phyloP scores from a whole-genome alignment of 2,797 vertebrate genomes.

The Intellagama lesueurii region DNA sequence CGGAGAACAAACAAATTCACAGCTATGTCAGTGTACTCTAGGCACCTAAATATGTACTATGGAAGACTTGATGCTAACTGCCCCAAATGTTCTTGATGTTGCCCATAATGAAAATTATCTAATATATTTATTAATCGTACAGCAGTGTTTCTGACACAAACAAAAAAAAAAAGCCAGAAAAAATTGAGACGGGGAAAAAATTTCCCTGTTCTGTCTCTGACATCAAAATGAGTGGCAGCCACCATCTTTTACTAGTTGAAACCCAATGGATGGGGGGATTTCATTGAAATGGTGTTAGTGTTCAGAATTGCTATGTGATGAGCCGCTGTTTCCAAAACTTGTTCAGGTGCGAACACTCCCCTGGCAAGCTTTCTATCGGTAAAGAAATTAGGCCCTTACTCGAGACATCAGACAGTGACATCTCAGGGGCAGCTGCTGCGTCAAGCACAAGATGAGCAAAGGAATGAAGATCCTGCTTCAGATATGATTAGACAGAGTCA shows the following conservation, averaged over 20 bases:
- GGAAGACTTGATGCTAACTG: no score
- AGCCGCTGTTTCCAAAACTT: conserved; percentile 8
- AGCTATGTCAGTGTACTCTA: no score
- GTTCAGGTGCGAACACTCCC: not conserved
- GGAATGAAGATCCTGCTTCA: conserved; percentile 26
- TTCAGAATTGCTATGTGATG: conserved; percentile 25
- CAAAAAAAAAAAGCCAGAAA: no score
- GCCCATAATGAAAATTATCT: no score
- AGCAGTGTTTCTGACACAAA: no score
- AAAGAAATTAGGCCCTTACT: conserved; percentile 13
- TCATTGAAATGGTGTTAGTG: not conserved
- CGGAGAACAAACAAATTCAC: no score
- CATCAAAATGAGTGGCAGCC: not conserved
- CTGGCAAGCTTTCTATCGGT: not conserved
- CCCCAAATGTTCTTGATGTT: no score
- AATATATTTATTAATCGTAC: no score
- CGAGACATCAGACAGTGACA: conserved; percentile 37
- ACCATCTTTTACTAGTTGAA: no score
- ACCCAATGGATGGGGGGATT: not conserved
- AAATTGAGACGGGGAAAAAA: no score
- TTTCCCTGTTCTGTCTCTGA: not conserved
- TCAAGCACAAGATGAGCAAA: not conserved
- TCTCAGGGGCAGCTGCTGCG: conserved; percentile 1
- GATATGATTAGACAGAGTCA: conserved; percentile 28
- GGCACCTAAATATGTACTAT: no score